Percentiles rank a stretch among this genome's conserved stretches.
These are phyloP conservation scores for Gymnobelideus leadbeateri DNA, from an alignment of 2,113 vertebrate species.

Conservation along the genomic window DNA sequence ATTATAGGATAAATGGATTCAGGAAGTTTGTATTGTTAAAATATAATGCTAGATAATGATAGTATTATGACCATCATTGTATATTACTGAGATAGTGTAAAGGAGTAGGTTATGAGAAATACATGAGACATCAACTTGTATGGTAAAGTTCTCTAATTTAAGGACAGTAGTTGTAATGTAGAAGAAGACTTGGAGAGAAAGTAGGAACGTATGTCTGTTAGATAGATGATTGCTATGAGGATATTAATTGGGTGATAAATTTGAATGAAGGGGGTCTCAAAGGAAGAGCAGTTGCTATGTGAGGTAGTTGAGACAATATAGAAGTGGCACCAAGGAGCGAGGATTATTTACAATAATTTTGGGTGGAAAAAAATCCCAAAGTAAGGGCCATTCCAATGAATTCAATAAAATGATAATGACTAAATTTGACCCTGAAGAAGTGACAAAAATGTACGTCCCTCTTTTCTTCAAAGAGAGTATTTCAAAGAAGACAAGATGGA, in stretches of 20 bases:
- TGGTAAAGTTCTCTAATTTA: not conserved
- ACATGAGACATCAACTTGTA: not conserved
- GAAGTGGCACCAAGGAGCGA: too few relatives aligned
- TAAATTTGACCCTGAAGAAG: too few relatives aligned
- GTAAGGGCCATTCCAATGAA: too few relatives aligned
- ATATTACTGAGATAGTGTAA: not conserved
- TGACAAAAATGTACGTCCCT: too few relatives aligned
- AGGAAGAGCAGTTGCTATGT: not conserved
- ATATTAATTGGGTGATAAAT: not conserved
- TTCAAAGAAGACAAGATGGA: too few relatives aligned
- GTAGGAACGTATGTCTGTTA: not conserved
- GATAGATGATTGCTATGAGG: not conserved
- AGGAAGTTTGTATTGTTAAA: not conserved
- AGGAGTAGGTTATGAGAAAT: not conserved
- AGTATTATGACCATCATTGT: not conserved
- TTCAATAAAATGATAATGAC: too few relatives aligned
- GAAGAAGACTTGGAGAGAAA: not conserved
- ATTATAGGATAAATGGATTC: not conserved
- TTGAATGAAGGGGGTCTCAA: not conserved
- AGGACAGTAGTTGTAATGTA: not conserved
- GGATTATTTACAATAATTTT: too few relatives aligned
- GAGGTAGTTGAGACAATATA: not conserved
- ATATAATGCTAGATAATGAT: not conserved
- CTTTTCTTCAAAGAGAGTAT: too few relatives aligned
- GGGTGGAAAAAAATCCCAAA: too few relatives aligned